Evolutionary conservation across 2,888 invertebrate genomes (phyloP).

Genomic region (Molorchus minor): DNA sequence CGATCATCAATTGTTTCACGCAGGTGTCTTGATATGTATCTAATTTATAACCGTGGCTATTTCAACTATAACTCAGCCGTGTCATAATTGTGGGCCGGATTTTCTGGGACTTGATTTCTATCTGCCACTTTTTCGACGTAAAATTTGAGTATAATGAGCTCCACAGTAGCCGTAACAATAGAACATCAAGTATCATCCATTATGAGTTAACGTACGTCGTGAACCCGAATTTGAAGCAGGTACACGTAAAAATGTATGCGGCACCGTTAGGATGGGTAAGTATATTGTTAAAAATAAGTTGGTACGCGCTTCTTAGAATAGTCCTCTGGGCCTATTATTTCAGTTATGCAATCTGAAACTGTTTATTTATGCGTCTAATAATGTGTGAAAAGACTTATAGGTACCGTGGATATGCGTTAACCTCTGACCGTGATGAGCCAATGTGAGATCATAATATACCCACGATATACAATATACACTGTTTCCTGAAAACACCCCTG

Average conservation of each 20-base stretch:
- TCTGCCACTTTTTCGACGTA: constrained; percentile 49
- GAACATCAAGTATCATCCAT: constrained; percentile 40
- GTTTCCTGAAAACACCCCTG: too few species aligned
- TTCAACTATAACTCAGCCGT: constrained; percentile 54
- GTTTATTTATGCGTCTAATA: not conserved
- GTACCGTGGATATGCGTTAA: too few species aligned
- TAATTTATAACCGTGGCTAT: constrained; percentile 56
- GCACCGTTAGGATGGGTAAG: constrained; percentile 38
- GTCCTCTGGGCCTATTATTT: not conserved
- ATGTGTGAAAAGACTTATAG: not conserved
- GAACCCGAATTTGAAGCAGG: constrained; percentile 27
- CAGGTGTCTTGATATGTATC: constrained; percentile 61
- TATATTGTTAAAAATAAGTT: constrained; percentile 24
- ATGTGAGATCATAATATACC: too few species aligned
- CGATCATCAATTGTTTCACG: constrained; percentile 59
- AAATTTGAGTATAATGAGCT: constrained; percentile 50
- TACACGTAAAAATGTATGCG: constrained; percentile 29
- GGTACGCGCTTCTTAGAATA: constrained; percentile 1
- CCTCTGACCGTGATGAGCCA: too few species aligned
- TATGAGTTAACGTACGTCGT: constrained; percentile 38
- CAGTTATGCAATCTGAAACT: not conserved
- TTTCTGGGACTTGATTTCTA: constrained; percentile 52
- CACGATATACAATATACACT: too few species aligned
- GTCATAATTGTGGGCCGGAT: constrained; percentile 57
- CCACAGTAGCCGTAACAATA: constrained; percentile 43